Conservation (phyloP, 2,113 vertebrate species). For the Carassius auratus region DNA sequence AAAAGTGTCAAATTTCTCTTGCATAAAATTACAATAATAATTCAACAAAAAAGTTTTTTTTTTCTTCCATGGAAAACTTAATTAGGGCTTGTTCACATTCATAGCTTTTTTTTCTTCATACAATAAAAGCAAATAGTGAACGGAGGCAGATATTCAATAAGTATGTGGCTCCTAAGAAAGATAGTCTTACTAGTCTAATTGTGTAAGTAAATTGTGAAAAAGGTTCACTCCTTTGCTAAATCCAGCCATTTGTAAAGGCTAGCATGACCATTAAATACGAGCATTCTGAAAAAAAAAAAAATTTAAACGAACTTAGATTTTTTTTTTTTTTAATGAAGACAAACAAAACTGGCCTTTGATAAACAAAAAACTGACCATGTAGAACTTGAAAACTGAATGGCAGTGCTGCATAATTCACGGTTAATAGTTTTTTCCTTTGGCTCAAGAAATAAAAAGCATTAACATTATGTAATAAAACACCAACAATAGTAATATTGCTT, state of each 20-base stretch:
- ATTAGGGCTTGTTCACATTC: background rate
- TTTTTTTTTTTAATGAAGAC: background rate
- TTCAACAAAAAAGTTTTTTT: too few species aligned
- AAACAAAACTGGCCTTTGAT: background rate
- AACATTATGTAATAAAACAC: conserved; percentile 30
- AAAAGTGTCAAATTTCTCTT: background rate
- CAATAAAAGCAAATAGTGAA: background rate
- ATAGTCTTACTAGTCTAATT: background rate
- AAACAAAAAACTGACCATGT: conserved; percentile 9
- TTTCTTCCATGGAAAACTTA: too few species aligned
- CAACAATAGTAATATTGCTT: background rate
- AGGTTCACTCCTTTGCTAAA: background rate
- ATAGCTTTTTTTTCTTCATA: background rate
- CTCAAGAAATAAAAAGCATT: conserved; percentile 2
- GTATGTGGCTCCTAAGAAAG: background rate
- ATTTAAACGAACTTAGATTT: background rate
- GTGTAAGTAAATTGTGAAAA: background rate
- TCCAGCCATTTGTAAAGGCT: background rate
- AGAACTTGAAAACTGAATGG: background rate
- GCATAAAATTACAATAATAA: background rate
- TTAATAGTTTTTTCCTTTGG: background rate
- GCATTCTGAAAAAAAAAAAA: background rate
- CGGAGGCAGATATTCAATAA: too few species aligned
- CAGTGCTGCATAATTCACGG: background rate
- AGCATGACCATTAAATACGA: background rate